Evolutionary conservation across 2,113 vertebrate species (phyloP), one percentile per base, ranked within the genome.

Genomic region (Leptocoma aspasia): DNA sequence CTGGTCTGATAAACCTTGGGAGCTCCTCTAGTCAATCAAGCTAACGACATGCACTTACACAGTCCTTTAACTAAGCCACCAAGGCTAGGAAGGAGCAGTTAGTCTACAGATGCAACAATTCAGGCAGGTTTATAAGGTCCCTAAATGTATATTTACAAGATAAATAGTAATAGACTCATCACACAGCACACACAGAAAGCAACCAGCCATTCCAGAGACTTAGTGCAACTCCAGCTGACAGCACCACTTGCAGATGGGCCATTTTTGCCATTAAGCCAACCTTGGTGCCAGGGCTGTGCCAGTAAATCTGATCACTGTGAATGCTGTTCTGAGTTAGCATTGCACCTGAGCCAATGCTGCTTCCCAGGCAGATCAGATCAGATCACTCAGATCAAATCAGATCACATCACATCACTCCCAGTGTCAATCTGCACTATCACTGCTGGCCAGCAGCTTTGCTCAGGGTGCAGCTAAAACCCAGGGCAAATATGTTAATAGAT

Each of bases 101-200:
- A 82, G 54, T 52, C 82, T 70, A 83, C 31, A 90, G 75, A 77
- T 75, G 60, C 71, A 86, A 90, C 82, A 90, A 86, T 81, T 87
- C 68, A 78, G 84, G 66, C 73, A 85, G 75, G 64, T 96, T 88
- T 96, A 69, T 64, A 90, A 90, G 47, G 87, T 71, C 92, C 88
- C 79, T 92, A 91, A 95, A 88, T 63, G 60, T 70, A 59, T 82
- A 93, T 96, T 96, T 85, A 59, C 70, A 63, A 39, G 82, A 90
- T 57, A 85, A 85, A 85, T 41, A 61, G 19, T 82, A 82, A 79
- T 49, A 86, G 84, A 57, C 66, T 93, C 31, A 2, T 70, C 70
- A 79, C 50, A 59, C 23, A 54, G 39, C 41, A 27, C 41, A 10
- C 63, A n/a, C 71, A 82, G 45, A 26, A 45, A 82, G 66, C 59